A percentile compares a stretch with the other conserved stretches of the same genome.
These are phyloP conservation scores for Phortica variegata DNA, from an alignment of 1,140 invertebrate species.

Conservation along the genomic window DNA sequence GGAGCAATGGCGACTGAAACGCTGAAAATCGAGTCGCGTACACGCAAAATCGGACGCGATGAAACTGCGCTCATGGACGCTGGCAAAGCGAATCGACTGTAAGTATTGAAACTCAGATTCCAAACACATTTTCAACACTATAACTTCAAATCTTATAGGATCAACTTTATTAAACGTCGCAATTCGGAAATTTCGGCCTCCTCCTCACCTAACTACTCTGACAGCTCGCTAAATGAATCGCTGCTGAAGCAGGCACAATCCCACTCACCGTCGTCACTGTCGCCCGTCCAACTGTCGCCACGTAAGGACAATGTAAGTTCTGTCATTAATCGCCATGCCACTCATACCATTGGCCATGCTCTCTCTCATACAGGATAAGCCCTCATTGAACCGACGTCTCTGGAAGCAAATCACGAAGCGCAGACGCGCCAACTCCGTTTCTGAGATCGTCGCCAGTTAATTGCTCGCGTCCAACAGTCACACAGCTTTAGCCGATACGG, in stretches of 20 bases:
- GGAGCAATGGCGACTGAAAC: constrained; percentile 17
- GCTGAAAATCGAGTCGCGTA: constrained; percentile 29
- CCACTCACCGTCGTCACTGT: constrained; percentile 25
- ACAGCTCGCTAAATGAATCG: constrained; percentile 48
- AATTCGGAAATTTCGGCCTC: constrained; percentile 51
- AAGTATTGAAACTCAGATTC: constrained; percentile 7
- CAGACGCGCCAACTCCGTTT: constrained; percentile 57
- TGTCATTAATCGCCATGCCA: background rate
- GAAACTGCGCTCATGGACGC: constrained; percentile 33
- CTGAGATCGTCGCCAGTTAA: constrained; percentile 51
- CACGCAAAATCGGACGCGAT: constrained; percentile 20
- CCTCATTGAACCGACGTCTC: constrained; percentile 59
- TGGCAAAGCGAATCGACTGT: constrained; percentile 50
- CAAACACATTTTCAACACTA: background rate
- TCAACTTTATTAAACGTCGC: constrained; percentile 59
- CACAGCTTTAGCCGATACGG: no score
- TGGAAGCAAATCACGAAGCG: constrained; percentile 62
- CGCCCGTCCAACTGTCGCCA: constrained; percentile 56
- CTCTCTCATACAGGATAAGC: constrained; percentile 57
- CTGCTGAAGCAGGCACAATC: constrained; percentile 32
- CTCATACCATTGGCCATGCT: background rate
- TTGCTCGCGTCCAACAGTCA: background rate
- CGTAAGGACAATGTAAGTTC: constrained; percentile 58
- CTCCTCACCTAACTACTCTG: constrained; percentile 55
- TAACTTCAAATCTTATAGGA: constrained; percentile 40